A percentile compares a stretch with the other conserved stretches of the same genome.
phyloP scores from a whole-genome alignment of 2,797 vertebrate genomes.

The Mus minutoides region DNA sequence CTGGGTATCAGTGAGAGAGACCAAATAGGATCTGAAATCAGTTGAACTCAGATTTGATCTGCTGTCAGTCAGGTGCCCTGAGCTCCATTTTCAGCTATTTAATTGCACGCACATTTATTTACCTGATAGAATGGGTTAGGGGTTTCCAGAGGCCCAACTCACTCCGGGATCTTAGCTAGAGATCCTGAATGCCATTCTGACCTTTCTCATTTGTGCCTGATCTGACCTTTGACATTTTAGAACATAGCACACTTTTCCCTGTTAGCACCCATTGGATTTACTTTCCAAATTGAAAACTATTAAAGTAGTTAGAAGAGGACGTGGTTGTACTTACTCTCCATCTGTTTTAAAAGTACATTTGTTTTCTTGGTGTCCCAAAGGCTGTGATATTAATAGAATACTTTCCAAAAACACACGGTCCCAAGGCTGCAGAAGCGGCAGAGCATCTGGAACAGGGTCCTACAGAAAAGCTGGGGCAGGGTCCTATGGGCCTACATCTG shows the following conservation, averaged over 20 bases:
- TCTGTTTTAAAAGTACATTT: constrained; percentile 60
- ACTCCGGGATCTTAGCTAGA: constrained; percentile 10
- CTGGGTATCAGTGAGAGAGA: neutral
- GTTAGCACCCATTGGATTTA: neutral
- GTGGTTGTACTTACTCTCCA: constrained; percentile 31
- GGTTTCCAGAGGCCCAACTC: constrained; percentile 33
- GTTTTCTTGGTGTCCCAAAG: constrained; percentile 60
- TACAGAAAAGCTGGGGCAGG: no score
- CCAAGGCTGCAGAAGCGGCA: no score
- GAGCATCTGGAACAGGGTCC: no score
- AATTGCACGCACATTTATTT: constrained; percentile 13
- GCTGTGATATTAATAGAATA: constrained; percentile 15
- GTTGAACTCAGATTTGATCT: no score
- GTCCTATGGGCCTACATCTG: no score
- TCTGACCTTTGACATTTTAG: constrained; percentile 26
- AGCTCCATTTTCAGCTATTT: neutral
- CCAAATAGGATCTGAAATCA: neutral
- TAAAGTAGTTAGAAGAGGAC: constrained; percentile 44
- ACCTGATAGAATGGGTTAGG: constrained; percentile 47
- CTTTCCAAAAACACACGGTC: constrained; percentile 34
- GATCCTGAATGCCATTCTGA: constrained; percentile 37
- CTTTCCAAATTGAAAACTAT: constrained; percentile 64
- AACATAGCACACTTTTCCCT: constrained; percentile 6
- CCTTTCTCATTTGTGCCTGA: constrained; percentile 8
- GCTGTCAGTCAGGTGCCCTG: neutral